Evolutionary conservation across 1,140 invertebrate genomes (phyloP).

Genomic region (Samia ricini): DNA sequence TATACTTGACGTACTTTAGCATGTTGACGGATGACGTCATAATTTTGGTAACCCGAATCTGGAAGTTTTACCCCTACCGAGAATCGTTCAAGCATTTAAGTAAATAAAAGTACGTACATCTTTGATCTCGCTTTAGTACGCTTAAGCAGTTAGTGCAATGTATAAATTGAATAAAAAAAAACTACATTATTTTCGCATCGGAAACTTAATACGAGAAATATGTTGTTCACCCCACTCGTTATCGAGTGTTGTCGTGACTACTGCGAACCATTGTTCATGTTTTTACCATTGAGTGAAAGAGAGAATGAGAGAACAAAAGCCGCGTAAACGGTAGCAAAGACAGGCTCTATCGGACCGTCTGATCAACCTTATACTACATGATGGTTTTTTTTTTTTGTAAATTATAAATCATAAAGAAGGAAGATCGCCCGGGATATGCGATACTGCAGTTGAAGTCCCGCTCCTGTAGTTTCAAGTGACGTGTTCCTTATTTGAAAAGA

Average conservation of each 20-base stretch:
- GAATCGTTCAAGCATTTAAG: no score
- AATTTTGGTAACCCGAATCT: no score
- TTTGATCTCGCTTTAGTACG: no score
- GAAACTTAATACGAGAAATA: slow-evolving; percentile 1
- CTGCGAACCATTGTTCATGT: slow-evolving; percentile 57
- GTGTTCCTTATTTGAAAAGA: slow-evolving; percentile 29
- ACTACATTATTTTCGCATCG: not conserved
- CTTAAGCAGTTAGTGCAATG: no score
- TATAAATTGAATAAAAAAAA: not conserved
- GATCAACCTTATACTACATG: slow-evolving; percentile 66
- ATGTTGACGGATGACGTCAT: no score
- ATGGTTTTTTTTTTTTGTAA: slow-evolving; percentile 39
- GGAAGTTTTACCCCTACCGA: no score
- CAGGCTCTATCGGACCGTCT: slow-evolving; percentile 64
- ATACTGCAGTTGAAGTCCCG: slow-evolving; percentile 38
- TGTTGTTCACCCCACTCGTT: not conserved
- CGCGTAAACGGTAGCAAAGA: slow-evolving; percentile 71
- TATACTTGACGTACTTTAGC: no score
- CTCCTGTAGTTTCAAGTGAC: slow-evolving; percentile 21
- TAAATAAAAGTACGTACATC: no score
- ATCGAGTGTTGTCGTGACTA: slow-evolving; percentile 15
- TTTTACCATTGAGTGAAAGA: slow-evolving; percentile 64
- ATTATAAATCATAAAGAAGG: not conserved
- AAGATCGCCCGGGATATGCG: slow-evolving; percentile 36
- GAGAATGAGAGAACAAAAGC: slow-evolving; percentile 51